Conservation (phyloP, 2,888 invertebrate species). For the Macrosoma leucophasiata region DNA sequence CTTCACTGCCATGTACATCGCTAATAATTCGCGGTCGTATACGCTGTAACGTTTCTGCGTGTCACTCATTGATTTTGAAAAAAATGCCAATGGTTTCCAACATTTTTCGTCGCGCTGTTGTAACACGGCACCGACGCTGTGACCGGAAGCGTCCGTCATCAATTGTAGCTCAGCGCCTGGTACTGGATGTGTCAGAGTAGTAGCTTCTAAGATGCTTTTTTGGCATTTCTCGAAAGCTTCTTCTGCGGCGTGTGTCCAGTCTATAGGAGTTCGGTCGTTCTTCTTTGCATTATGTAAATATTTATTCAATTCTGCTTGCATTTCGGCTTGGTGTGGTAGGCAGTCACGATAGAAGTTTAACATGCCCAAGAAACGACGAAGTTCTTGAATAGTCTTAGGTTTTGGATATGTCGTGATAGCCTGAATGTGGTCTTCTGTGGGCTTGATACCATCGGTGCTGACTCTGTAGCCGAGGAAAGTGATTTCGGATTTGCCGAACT, state of each 20-base stretch:
- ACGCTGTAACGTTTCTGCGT: conserved; percentile 22
- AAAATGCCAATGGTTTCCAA: conserved; percentile 24
- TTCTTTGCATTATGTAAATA: conserved; percentile 18
- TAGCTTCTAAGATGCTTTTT: conserved; percentile 15
- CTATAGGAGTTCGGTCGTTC: conserved; percentile 21
- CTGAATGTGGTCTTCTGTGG: not conserved
- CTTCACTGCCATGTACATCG: conserved; percentile 22
- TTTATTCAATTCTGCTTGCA: conserved; percentile 1
- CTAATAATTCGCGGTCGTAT: conserved; percentile 25
- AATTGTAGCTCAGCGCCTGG: conserved; percentile 10
- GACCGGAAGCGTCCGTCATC: conserved; percentile 23
- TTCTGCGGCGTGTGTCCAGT: conserved; percentile 17
- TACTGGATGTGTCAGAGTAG: conserved; percentile 11
- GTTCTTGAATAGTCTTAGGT: conserved; percentile 13
- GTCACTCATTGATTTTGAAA: conserved; percentile 20
- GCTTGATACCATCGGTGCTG: conserved; percentile 3
- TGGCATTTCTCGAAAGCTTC: conserved; percentile 21
- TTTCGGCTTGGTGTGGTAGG: conserved; percentile 5
- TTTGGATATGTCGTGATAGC: not conserved
- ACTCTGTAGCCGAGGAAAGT: not conserved
- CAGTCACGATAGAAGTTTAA: conserved; percentile 22
- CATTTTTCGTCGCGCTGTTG: conserved; percentile 16
- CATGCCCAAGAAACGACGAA: conserved; percentile 24
- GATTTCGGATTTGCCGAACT: not conserved
- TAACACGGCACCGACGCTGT: conserved; percentile 21